These are phyloP conservation scores for Oxyruncus cristatus DNA, from an alignment of 2,113 vertebrate species.

Conservation along the genomic window DNA sequence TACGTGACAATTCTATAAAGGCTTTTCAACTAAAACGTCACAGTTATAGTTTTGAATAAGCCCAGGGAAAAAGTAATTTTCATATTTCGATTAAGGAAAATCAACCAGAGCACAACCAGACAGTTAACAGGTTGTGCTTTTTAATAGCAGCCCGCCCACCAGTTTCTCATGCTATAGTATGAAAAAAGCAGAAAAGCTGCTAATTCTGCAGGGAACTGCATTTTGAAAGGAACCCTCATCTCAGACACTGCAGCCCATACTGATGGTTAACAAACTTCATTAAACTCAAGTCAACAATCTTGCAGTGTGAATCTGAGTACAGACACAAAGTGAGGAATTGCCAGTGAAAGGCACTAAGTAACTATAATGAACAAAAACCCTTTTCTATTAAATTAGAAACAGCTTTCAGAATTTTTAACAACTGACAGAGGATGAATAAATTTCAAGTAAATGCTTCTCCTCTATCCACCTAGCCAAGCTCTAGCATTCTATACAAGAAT, in stretches of 20 bases:
- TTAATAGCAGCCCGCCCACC: neutral
- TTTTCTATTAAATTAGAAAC: neutral
- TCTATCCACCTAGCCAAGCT: neutral
- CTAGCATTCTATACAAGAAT: neutral
- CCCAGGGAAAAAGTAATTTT: neutral
- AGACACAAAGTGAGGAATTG: neutral
- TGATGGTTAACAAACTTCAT: neutral
- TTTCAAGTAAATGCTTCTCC: neutral
- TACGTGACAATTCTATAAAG: neutral
- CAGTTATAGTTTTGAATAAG: neutral
- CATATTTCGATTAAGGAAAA: neutral
- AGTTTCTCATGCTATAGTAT: neutral
- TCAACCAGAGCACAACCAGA: neutral
- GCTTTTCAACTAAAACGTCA: neutral
- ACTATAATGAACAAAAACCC: neutral
- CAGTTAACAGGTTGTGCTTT: neutral
- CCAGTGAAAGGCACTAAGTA: neutral
- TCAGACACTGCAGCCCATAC: neutral
- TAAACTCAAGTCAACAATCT: neutral
- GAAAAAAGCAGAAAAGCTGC: neutral
- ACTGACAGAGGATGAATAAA: neutral
- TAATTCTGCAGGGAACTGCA: neutral
- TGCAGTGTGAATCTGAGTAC: neutral
- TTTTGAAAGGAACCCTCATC: neutral
- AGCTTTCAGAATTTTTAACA: neutral